Conservation (phyloP, 37 sponge, comb jelly and placozoan species). For the Corticium candelabrum region DNA sequence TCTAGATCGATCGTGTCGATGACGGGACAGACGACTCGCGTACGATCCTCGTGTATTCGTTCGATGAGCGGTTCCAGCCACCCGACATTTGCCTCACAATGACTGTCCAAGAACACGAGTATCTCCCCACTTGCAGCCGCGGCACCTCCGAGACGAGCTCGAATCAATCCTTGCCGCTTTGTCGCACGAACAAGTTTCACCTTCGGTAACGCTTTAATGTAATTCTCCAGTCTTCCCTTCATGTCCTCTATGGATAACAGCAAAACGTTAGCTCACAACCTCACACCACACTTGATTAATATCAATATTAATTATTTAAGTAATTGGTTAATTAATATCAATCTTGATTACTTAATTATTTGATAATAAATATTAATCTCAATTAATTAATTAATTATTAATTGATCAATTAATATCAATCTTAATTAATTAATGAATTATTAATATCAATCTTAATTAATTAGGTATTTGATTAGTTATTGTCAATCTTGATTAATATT, state of each 20-base stretch:
- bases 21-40: conserved; percentile 75
- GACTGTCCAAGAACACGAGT: conserved; percentile 83
- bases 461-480: too few relatives aligned
- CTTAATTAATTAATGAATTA: too few relatives aligned
- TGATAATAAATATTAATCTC: too few relatives aligned
- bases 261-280: too few relatives aligned
- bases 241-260: conserved; percentile 49
- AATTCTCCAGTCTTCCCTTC: conserved; percentile 61
- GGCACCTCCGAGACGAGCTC: conserved; percentile 85
- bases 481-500: too few relatives aligned
- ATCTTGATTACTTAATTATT: too few relatives aligned
- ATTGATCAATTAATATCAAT: too few relatives aligned
- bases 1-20: conserved; percentile 87
- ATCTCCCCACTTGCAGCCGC: conserved; percentile 58
- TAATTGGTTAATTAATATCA: too few relatives aligned
- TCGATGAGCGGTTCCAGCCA: conserved; percentile 92
- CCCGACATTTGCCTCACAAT: conserved; percentile 78
- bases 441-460: too few relatives aligned
- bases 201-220: conserved; percentile 52
- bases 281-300: too few relatives aligned
- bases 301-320: too few relatives aligned
- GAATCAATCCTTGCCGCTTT: conserved; percentile 78
- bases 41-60: conserved; percentile 47
- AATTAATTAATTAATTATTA: too few relatives aligned
- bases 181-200: conserved; percentile 71